These are phyloP conservation scores for Drosophila virilis DNA, from an alignment of 1,140 invertebrate species.

Conservation along the genomic window DNA sequence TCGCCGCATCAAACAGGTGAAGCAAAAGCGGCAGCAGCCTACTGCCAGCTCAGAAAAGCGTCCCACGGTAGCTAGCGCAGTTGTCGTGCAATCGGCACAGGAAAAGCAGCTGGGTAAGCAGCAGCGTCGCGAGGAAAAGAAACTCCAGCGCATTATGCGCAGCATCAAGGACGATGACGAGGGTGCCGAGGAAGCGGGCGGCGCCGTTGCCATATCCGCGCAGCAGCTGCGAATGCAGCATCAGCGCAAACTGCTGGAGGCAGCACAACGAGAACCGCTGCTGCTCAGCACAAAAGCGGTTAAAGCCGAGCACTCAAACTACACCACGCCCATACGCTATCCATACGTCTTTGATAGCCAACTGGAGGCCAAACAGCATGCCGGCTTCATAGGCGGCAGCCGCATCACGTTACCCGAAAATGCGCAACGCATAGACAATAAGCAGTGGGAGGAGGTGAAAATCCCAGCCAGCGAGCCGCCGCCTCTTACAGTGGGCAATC, in stretches of 20 bases:
- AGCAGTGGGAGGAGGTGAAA: slow-evolving; percentile 93
- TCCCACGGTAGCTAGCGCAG: slow-evolving; percentile 81
- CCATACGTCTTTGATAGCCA: slow-evolving; percentile 94
- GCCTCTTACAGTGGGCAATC: slow-evolving; percentile 88
- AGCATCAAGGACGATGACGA: slow-evolving; percentile 85
- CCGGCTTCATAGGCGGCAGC: slow-evolving; percentile 91
- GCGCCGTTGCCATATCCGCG: slow-evolving; percentile 82
- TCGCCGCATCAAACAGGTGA: slow-evolving; percentile 65
- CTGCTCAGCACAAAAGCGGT: slow-evolving; percentile 74
- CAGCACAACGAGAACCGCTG: slow-evolving; percentile 83
- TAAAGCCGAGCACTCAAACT: slow-evolving; percentile 45
- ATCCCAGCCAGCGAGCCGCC: slow-evolving; percentile 91
- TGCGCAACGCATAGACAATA: slow-evolving; percentile 88
- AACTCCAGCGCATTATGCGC: slow-evolving; percentile 87
- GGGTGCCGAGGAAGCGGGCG: slow-evolving; percentile 85
- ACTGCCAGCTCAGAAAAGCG: slow-evolving; percentile 41
- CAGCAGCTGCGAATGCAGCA: slow-evolving; percentile 84
- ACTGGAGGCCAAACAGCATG: slow-evolving; percentile 87
- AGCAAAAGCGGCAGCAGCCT: slow-evolving; percentile 47
- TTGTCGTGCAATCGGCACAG: slow-evolving; percentile 92
- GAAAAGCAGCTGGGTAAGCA: slow-evolving; percentile 93
- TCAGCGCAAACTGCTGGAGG: slow-evolving; percentile 84
- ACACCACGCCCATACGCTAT: slow-evolving; percentile 85
- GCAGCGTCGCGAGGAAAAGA: slow-evolving; percentile 95
- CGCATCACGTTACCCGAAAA: slow-evolving; percentile 93